phyloP scores from a whole-genome alignment of 2,113 vertebrate genomes.

The Proterorhinus semilunaris region DNA sequence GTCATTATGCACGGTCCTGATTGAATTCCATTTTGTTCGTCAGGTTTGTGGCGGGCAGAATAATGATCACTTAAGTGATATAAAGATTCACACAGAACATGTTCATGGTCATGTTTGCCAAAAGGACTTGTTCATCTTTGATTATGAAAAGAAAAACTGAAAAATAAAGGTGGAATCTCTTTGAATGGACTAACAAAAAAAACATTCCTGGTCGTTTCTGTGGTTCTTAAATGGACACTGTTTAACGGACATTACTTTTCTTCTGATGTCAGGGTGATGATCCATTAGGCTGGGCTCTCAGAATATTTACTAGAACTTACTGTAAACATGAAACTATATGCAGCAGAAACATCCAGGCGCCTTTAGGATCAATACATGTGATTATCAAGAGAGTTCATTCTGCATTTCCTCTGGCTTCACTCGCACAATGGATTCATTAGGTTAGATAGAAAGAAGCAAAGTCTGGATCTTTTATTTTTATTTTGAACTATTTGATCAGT shows the following conservation, averaged over 20 bases:
- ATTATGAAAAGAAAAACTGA: conserved; percentile 79
- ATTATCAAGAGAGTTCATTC: not conserved
- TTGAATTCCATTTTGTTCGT: conserved; percentile 94
- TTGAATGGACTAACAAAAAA: conserved; percentile 8
- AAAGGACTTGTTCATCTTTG: conserved; percentile 86
- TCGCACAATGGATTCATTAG: too few relatives aligned
- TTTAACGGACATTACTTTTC: not conserved
- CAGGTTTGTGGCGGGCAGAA: conserved; percentile 92
- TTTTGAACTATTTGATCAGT: too few relatives aligned
- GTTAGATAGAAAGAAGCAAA: too few relatives aligned
- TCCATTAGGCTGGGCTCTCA: not conserved
- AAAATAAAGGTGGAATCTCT: conserved; percentile 52
- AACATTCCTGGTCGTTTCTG: conserved; percentile 11
- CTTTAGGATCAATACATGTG: not conserved
- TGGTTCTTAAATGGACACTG: conserved; percentile 15
- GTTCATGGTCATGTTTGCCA: conserved; percentile 87
- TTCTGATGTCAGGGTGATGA: not conserved
- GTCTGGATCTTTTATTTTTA: too few relatives aligned
- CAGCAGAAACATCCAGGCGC: not conserved
- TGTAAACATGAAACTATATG: not conserved
- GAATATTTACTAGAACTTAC: conserved; percentile 1
- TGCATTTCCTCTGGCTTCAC: too few relatives aligned
- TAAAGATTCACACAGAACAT: conserved; percentile 93
- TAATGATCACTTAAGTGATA: conserved; percentile 97
- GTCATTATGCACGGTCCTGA: conserved; percentile 95